Conservation (phyloP, 2,797 vertebrate species). For the Crenuchus spilurus region DNA sequence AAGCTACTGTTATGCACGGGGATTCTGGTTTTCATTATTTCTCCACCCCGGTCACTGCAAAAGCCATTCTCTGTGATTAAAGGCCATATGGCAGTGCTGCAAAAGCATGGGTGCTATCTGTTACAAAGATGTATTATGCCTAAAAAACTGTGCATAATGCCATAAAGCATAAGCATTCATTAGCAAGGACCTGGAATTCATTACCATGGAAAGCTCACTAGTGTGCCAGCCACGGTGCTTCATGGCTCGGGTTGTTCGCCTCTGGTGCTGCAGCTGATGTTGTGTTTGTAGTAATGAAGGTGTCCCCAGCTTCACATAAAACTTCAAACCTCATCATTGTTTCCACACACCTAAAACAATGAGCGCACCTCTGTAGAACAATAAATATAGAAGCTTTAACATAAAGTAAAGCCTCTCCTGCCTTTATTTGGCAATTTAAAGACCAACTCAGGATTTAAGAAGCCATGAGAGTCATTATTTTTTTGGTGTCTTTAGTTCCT, state of each 20-base stretch:
- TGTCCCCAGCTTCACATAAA: constrained; percentile 38
- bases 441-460: neutral
- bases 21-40: constrained; percentile 67
- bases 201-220: constrained; percentile 41
- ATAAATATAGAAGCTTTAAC: constrained; percentile 16
- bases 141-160: constrained; percentile 63
- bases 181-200: constrained; percentile 70
- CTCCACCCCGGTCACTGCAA: constrained; percentile 64
- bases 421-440: neutral
- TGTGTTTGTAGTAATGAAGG: constrained; percentile 40
- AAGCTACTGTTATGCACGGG: constrained; percentile 56
- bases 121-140: constrained; percentile 61
- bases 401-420: neutral
- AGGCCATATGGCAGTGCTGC: constrained; percentile 60
- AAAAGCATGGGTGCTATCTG: constrained; percentile 58
- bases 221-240: constrained; percentile 21
- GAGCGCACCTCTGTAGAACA: constrained; percentile 10
- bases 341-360: constrained; percentile 32
- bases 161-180: constrained; percentile 69
- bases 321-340: constrained; percentile 22
- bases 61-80: constrained; percentile 62
- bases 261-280: constrained; percentile 28
- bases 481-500: neutral
- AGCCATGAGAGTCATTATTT: neutral
- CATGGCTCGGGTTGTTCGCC: constrained; percentile 6